These are phyloP conservation scores for Drosophila mulleri DNA, from an alignment of 2,888 invertebrate species.

Conservation along the genomic window DNA sequence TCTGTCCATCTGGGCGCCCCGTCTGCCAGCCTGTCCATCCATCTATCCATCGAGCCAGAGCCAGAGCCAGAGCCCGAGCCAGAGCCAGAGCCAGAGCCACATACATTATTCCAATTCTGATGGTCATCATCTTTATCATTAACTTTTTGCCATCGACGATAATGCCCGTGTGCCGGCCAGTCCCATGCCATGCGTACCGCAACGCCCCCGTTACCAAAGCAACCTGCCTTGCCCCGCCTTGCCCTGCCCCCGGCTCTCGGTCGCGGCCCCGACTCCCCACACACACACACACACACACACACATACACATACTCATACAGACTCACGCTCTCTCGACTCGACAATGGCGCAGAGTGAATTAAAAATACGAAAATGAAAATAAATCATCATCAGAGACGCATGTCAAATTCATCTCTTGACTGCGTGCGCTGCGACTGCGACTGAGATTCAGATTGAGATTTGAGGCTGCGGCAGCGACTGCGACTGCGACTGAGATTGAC, in stretches of 20 bases:
- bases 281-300: conserved; percentile 3
- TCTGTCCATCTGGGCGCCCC: conserved; percentile 22
- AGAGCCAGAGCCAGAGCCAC: conserved; percentile 30
- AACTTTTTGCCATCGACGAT: conserved; percentile 77
- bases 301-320: not conserved
- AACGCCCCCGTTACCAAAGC: conserved; percentile 32
- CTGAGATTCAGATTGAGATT: conserved; percentile 32
- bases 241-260: not conserved
- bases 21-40: conserved; percentile 35
- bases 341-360: conserved; percentile 76
- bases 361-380: conserved; percentile 75
- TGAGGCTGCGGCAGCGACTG: conserved; percentile 20
- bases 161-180: conserved; percentile 46
- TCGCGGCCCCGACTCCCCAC: not conserved
- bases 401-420: conserved; percentile 75
- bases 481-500: conserved; percentile 10
- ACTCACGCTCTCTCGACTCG: conserved; percentile 32
- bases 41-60: conserved; percentile 65
- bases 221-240: not conserved
- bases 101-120: conserved; percentile 75
- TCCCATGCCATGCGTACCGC: conserved; percentile 34
- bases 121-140: conserved; percentile 76
- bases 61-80: conserved; percentile 11
- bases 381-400: conserved; percentile 78
- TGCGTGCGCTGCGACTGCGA: conserved; percentile 44